Evolutionary conservation across 1,140 invertebrate genomes (phyloP), one percentile per base, ranked within the genome.

Genomic region (Bombyx mori): DNA sequence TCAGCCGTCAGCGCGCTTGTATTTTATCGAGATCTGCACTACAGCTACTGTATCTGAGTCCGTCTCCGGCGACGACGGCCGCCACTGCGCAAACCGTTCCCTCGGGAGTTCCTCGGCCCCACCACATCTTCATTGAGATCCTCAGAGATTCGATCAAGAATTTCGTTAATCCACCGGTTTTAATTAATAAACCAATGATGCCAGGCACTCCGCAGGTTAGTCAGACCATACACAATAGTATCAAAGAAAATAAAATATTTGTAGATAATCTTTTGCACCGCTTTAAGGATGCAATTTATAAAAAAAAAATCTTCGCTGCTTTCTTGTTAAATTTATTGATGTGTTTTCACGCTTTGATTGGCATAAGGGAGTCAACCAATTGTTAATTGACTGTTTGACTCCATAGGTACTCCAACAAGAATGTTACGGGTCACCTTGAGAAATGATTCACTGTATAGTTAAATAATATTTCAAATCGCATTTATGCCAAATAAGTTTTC

Each of bases 21-120:
- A 96, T 99, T 59, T 89, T 99, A n/a, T 98, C 97, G 1, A 90
- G 97, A 62, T 98, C 97, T 42, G 92, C 98, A 53, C 81, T 98
- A 26, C 97, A 98, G 86, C 91, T 96, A 50, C 81, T 96, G 35
- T 96, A 96, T 77, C 84, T 94, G 42, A 90, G 87, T 57, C 73
- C 82, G 53, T 76, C 85, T 8, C 79, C 82, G 1, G 82, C 82
- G 18, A 83, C 84, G 44, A 75, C 71, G 5, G 75, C 79, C 3
- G 61, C 71, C 0, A 63, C 76, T 63, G 73, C 65, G 0, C 77
- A 73, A 56, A 63, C 47, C 54, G 67, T 10, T 12, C 70, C 66
- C 7, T 49, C 35, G 7, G 70, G 51, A 1, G 58, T 50, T 48
- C 68, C 12, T 63, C 48, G 48, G 7, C 44, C 75, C 1, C 77